These are phyloP conservation scores for Scolopax mira DNA, from an alignment of 2,113 vertebrate genomes.

Conservation along the genomic window DNA sequence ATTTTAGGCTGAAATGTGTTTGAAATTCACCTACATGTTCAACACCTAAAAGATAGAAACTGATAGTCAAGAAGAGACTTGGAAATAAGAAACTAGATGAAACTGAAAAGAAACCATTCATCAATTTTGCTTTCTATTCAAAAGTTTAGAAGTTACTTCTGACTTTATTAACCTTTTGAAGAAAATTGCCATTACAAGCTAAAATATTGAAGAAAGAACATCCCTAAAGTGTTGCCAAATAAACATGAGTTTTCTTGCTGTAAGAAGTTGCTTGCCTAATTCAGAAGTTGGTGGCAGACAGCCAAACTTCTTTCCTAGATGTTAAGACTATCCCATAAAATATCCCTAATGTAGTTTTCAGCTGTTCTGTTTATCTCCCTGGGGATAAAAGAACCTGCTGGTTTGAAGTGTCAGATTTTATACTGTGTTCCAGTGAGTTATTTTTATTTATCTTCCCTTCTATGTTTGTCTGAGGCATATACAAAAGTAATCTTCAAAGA, in stretches of 20 bases:
- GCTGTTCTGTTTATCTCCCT: constrained; percentile 70
- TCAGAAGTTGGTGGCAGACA: constrained; percentile 24
- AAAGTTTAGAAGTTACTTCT: not conserved
- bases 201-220: constrained; percentile 39
- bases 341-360: constrained; percentile 70
- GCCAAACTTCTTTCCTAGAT: constrained; percentile 46
- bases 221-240: constrained; percentile 29
- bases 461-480: constrained; percentile 60
- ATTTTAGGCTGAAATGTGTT: not conserved
- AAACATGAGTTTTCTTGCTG: constrained; percentile 3
- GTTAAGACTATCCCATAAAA: constrained; percentile 67
- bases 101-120: not conserved
- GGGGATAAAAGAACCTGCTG: constrained; percentile 62
- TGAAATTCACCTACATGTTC: not conserved
- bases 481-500: constrained; percentile 72
- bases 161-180: constrained; percentile 8
- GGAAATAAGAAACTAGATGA: not conserved
- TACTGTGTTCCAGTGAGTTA: constrained; percentile 49
- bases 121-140: not conserved
- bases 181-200: not conserved
- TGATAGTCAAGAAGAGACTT: not conserved
- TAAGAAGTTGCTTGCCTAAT: constrained; percentile 31
- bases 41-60: not conserved
- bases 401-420: constrained; percentile 75
- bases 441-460: constrained; percentile 73